Evolutionary conservation across 1,140 invertebrate species (phyloP).

Genomic region (Brachionus sp.): DNA sequence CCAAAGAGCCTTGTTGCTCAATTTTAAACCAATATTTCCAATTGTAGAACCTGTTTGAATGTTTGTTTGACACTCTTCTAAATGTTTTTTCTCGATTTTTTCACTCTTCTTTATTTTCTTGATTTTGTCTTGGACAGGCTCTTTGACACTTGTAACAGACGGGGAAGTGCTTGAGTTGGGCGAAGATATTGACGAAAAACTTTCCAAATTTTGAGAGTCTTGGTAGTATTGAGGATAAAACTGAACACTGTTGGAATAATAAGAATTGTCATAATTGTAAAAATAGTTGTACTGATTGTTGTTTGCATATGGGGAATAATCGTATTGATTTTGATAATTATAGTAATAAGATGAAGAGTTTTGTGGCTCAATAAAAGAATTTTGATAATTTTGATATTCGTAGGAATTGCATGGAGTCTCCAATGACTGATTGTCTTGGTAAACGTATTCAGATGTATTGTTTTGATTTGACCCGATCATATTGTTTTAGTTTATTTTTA

Average conservation of each 20-base stretch:
- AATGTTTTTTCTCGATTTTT: background rate
- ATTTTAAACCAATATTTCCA: background rate
- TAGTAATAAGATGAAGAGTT: background rate
- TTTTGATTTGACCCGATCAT: conserved; percentile 9
- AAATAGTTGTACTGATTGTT: background rate
- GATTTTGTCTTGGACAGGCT: background rate
- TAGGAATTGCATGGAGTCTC: background rate
- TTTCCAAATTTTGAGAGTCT: conserved; percentile 24
- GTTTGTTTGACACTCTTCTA: background rate
- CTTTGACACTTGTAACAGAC: background rate
- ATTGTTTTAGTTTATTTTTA: background rate
- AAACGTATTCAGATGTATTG: background rate
- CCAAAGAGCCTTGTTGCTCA: conserved; percentile 75
- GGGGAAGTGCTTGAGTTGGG: background rate
- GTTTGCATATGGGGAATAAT: background rate
- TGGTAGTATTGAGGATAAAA: conserved; percentile 17
- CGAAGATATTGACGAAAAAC: background rate
- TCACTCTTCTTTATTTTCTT: background rate
- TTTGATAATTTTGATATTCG: conserved; percentile 3
- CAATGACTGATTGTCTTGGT: background rate
- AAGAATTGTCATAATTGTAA: conserved; percentile 27
- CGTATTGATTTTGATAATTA: background rate
- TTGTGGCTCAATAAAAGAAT: background rate
- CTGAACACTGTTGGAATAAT: background rate
- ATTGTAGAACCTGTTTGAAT: background rate